Percentiles rank a stretch among this genome's conserved stretches.
These are phyloP conservation scores for Callionymus lyra DNA, from an alignment of 2,113 vertebrate species.

Conservation along the genomic window DNA sequence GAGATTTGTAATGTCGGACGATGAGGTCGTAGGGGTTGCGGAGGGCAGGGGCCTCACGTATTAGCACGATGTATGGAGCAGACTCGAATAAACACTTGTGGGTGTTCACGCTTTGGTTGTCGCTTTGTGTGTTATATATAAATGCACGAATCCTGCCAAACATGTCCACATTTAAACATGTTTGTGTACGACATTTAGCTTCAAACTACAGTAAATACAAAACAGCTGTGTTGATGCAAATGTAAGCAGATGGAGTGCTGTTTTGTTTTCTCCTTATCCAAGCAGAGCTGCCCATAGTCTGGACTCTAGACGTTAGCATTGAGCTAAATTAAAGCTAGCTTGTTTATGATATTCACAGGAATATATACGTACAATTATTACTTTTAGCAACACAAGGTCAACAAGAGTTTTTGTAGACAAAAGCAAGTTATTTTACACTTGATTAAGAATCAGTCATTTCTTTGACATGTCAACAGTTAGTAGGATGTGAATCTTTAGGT, in stretches of 20 bases:
- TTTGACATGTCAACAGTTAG: no score
- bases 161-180: conserved; percentile 12
- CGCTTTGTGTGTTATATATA: not conserved
- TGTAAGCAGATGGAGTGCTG: conserved; percentile 24
- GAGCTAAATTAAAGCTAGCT: no score
- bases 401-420: no score
- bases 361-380: no score
- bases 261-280: conserved; percentile 6
- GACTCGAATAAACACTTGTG: no score
- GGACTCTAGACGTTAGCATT: no score
- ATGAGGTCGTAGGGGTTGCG: conserved; percentile 40
- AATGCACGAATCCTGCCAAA: not conserved
- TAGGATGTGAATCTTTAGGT: no score
- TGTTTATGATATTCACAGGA: no score
- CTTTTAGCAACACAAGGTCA: no score
- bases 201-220: conserved; percentile 27
- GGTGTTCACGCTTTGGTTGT: not conserved
- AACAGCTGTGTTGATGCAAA: conserved; percentile 44
- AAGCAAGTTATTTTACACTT: no score
- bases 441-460: no score
- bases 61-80: conserved; percentile 2
- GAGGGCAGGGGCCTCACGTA: conserved; percentile 8
- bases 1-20: conserved; percentile 17
- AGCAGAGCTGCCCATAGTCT: no score
- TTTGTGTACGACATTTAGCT: conserved; percentile 17